A percentile compares a stretch with the other conserved stretches of the same genome.
phyloP scores from a whole-genome alignment of 2,113 vertebrate species.

The Dendrocopos noguchii region DNA sequence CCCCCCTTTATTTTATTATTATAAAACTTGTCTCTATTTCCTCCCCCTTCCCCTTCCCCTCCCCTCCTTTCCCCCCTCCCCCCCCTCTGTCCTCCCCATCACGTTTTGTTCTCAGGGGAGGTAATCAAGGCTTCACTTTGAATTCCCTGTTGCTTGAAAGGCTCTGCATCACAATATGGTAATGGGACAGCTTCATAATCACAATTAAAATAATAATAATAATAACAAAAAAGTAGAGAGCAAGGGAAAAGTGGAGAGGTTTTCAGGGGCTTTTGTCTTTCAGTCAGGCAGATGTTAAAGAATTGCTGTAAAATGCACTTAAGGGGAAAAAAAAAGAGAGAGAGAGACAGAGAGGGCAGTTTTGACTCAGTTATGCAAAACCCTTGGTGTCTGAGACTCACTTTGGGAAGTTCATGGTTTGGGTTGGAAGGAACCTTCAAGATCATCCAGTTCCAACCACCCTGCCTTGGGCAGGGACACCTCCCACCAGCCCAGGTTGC shows the following conservation, averaged over 20 bases:
- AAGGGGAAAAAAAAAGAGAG: too few relatives aligned
- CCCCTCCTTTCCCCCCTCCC: not conserved
- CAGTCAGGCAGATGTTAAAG: constrained; percentile 38
- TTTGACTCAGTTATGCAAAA: not conserved
- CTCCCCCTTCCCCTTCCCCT: not conserved
- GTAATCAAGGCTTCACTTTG: constrained; percentile 69
- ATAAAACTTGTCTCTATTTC: constrained; percentile 27
- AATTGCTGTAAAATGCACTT: constrained; percentile 7
- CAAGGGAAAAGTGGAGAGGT: constrained; percentile 30
- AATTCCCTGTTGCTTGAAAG: constrained; percentile 68
- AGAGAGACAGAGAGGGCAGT: not conserved
- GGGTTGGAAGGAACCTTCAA: too few relatives aligned
- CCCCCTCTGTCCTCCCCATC: constrained; percentile 25
- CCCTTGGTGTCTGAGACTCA: not conserved
- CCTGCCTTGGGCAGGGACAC: too few relatives aligned
- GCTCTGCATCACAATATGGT: constrained; percentile 61
- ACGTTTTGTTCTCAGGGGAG: constrained; percentile 60
- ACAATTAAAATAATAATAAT: not conserved
- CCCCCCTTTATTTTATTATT: constrained; percentile 51
- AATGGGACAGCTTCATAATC: constrained; percentile 65
- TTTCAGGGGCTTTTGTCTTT: constrained; percentile 46
- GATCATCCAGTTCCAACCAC: too few relatives aligned
- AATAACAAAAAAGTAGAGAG: not conserved
- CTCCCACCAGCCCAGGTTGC: too few relatives aligned
- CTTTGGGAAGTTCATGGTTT: not conserved